Conservation (phyloP, 2,797 vertebrate genomes). For the Bovichtus variegatus region DNA sequence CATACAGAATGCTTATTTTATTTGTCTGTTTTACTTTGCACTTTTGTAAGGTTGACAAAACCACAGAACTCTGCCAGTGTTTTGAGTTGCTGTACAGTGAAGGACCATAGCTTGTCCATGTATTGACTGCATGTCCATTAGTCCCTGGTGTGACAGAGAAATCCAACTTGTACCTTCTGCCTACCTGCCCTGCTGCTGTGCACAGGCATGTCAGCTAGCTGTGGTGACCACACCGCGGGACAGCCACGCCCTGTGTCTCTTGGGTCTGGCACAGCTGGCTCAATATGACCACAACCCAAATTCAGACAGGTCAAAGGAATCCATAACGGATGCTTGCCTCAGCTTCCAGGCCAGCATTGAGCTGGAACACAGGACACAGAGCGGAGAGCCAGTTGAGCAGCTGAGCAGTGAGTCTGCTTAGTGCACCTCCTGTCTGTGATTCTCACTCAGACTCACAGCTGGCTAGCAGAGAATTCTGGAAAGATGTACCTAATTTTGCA, state of each 20-base stretch:
- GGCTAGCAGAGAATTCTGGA: no score
- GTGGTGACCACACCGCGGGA: slow-evolving; percentile 69
- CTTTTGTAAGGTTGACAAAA: neutral
- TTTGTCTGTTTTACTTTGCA: neutral
- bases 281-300: slow-evolving; percentile 72
- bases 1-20: no score
- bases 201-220: slow-evolving; percentile 77
- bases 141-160: neutral
- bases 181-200: neutral
- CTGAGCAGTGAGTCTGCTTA: slow-evolving; percentile 72
- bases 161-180: neutral
- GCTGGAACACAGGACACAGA: slow-evolving; percentile 70
- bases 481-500: neutral
- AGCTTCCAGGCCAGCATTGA: slow-evolving; percentile 83
- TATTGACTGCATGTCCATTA: neutral
- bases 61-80: neutral
- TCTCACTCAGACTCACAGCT: no score
- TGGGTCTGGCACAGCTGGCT: slow-evolving; percentile 80
- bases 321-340: slow-evolving; percentile 68
- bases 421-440: neutral
- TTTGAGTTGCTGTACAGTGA: neutral
- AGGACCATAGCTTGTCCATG: no score
- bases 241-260: slow-evolving; percentile 73
- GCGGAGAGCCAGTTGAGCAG: slow-evolving; percentile 68
- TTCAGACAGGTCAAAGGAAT: slow-evolving; percentile 49